These are phyloP conservation scores for Lycopodina hypogea DNA, from an alignment of 37 sponge, comb jelly and placozoan genomes.

Conservation along the genomic window DNA sequence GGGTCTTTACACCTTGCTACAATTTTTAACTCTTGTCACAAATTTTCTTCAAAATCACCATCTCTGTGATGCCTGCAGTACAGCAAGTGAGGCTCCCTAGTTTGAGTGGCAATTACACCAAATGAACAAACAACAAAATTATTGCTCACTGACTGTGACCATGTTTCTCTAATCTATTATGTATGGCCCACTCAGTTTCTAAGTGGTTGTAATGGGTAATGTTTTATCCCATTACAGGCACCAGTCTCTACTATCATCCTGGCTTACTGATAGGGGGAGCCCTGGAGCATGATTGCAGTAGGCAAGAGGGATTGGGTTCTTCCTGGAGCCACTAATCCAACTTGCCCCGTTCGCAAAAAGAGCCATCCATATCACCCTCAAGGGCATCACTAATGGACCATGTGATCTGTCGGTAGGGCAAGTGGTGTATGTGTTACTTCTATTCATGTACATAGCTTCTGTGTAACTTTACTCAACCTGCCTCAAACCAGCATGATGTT, in stretches of 20 bases:
- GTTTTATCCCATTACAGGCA: constrained; percentile 10
- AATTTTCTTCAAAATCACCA: too few species aligned
- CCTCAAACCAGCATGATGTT: neutral
- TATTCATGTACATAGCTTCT: neutral
- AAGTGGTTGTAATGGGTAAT: too few species aligned
- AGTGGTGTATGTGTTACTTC: neutral
- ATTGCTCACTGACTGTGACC: too few species aligned
- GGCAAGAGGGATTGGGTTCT: constrained; percentile 83
- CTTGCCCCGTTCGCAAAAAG: constrained; percentile 94
- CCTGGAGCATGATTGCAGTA: constrained; percentile 78
- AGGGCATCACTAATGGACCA: constrained; percentile 83
- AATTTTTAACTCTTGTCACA: too few species aligned
- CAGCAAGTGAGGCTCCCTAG: too few species aligned
- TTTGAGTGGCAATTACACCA: too few species aligned
- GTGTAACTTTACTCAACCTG: too few species aligned
- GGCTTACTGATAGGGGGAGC: constrained; percentile 85
- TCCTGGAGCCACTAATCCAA: constrained; percentile 81
- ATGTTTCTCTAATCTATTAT: too few species aligned
- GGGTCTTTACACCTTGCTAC: too few species aligned
- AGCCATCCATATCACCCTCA: constrained; percentile 75
- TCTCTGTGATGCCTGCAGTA: too few species aligned
- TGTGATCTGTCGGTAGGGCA: constrained; percentile 83
- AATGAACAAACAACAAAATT: too few species aligned
- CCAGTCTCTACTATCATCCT: constrained; percentile 56
- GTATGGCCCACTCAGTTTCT: too few species aligned